Evolutionary conservation across 64 coral and sea anemone species (phyloP), one percentile per base, ranked within the genome.

Genomic region (Actinia tenebrosa): DNA sequence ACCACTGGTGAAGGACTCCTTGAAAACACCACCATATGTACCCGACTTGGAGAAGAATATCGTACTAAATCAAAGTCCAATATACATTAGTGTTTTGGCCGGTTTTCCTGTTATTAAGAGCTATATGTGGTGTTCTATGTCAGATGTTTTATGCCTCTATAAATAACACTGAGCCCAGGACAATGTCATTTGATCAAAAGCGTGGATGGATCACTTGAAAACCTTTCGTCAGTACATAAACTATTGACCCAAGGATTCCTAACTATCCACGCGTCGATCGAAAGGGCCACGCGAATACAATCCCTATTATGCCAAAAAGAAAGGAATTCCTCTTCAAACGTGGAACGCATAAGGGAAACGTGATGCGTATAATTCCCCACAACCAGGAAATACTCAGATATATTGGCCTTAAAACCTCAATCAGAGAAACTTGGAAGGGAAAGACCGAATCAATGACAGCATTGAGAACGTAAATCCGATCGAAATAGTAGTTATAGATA

Each of bases 141-240:
- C 69, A 42, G 69, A 42, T 30, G 69, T 75, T 75, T 42, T 42
- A 30, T 10, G 1, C 69, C n/a, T n/a, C 11, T 75, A 75, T 75
- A 42, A 75, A 75, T 75, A 30, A 75, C 25, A 16, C 9, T 26
- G 11, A 75, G 25, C 10, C 69, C 69, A n/a, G 69, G 9, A 75
- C 69, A 37, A 37, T 75, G 26, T 75, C 69, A 75, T 25, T 75
- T 75, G 11, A 75, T 75, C 26, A 13, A 66, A 27, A 75, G 56
- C 69, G 69, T 75, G 69, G 9, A n/a, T 75, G 69, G 9, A n/a
- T 75, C 69, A 75, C 69, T 75, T 66, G 63, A 75, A 75, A 75
- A 43, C 11, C 27, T 75, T 75, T 75, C 69, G 26, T 26, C 69
- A 75, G 27, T 75, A 75, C 23, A 42, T 42, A 30, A 75, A 75